Conservation (phyloP, 2,113 vertebrate species). For the Rhynchopsitta pachyrhyncha region DNA sequence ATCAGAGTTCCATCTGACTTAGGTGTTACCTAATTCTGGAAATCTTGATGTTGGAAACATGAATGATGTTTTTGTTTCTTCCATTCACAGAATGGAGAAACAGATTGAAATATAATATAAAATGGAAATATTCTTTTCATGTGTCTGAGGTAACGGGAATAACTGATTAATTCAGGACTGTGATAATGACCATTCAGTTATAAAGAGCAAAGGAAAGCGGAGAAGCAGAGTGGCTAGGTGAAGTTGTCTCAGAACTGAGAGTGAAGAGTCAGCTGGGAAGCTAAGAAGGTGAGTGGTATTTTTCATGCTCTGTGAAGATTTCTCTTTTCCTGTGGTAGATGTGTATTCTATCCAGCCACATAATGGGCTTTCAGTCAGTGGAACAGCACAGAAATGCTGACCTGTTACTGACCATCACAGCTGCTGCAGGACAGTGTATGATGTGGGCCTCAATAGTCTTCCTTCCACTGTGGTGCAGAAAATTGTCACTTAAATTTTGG, state of each 20-base stretch:
- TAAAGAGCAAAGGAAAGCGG: background rate
- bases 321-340: background rate
- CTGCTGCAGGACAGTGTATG: background rate
- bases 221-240: background rate
- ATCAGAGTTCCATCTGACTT: background rate
- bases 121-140: background rate
- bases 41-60: background rate
- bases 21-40: background rate
- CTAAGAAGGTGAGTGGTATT: background rate
- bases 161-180: background rate
- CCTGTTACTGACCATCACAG: background rate
- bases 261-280: background rate
- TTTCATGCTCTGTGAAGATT: background rate
- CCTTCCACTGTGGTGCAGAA: background rate
- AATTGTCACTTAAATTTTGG: background rate
- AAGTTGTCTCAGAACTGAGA: background rate
- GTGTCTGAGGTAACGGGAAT: background rate
- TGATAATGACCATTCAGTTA: background rate
- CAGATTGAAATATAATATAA: background rate
- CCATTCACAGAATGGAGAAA: background rate
- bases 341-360: background rate
- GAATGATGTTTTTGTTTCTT: background rate
- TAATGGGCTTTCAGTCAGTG: background rate
- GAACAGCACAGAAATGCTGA: background rate
- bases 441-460: background rate